phyloP scores from a whole-genome alignment of 2,113 vertebrate species.

The rabbit (Oryctolagus cuniculus) region mOryCun1.1 NC_091432.1:227514501-227515000 shows the following conservation, averaged over 20 bases:
- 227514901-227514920: constrained; percentile 18
- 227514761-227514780: constrained; percentile 64
- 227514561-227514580: constrained; percentile 57
- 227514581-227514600: constrained; percentile 78
- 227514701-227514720: constrained; percentile 74
- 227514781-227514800: constrained; percentile 62
- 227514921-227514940: constrained; percentile 60
- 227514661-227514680: constrained; percentile 79
- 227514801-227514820: constrained; percentile 53
- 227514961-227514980: not conserved
- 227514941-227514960: not conserved
- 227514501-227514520: constrained; percentile 90
- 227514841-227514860: constrained; percentile 65
- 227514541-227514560: constrained; percentile 14
- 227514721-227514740: constrained; percentile 75
- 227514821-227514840: not conserved
- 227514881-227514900: constrained; percentile 52
- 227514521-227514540: constrained; percentile 33
- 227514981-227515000: not conserved
- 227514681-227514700: constrained; percentile 78
- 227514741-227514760: constrained; percentile 69
- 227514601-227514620: constrained; percentile 84
- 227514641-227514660: constrained; percentile 74
- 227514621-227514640: constrained; percentile 75
- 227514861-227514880: not conserved